Conservation (phyloP, 2,797 vertebrate species). For the Erithacus rubecula region DNA sequence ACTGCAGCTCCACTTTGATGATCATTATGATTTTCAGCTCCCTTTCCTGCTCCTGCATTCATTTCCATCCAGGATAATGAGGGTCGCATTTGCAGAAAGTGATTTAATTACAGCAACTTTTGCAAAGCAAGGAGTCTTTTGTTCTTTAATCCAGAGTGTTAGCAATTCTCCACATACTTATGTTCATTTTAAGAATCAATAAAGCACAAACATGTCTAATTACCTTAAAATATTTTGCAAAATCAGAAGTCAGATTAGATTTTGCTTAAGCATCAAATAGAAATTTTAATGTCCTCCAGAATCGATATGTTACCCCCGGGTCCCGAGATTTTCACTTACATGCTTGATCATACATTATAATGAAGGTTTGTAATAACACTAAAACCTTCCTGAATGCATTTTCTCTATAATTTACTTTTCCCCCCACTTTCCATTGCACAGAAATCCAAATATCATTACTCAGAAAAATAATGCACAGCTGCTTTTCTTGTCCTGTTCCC, state of each 20-base stretch:
- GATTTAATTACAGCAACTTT: conserved; percentile 35
- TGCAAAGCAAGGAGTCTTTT: not conserved
- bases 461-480: conserved; percentile 30
- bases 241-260: conserved; percentile 66
- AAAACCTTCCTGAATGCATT: conserved; percentile 35
- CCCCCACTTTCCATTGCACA: not conserved
- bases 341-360: conserved; percentile 54
- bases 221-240: conserved; percentile 61
- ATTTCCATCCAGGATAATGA: conserved; percentile 2
- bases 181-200: conserved; percentile 67
- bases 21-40: conserved; percentile 1
- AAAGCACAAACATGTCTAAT: conserved; percentile 63
- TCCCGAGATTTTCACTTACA: conserved; percentile 50
- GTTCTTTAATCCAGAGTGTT: not conserved
- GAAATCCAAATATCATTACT: conserved; percentile 43
- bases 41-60: not conserved
- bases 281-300: conserved; percentile 47
- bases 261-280: conserved; percentile 63
- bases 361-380: conserved; percentile 37
- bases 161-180: conserved; percentile 51
- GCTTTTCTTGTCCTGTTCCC: conserved; percentile 8
- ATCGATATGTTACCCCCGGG: conserved; percentile 30
- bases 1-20: not conserved
- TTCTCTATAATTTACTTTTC: conserved; percentile 23
- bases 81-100: not conserved